A percentile compares a stretch with the other conserved stretches of the same genome.
These are phyloP conservation scores for Euglossa dilemma DNA, from an alignment of 1,140 invertebrate genomes.

Conservation along the genomic window DNA sequence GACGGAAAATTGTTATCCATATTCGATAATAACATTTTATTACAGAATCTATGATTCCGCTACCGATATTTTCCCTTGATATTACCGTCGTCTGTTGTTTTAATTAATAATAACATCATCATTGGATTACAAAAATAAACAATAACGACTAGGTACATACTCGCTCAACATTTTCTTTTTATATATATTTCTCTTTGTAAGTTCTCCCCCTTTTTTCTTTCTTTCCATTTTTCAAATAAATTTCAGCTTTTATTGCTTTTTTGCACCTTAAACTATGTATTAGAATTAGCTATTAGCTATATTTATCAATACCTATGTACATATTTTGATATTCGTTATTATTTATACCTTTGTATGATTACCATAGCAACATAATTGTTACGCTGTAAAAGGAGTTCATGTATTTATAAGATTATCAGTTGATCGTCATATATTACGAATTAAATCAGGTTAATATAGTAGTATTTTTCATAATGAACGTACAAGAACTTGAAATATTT, in stretches of 20 bases:
- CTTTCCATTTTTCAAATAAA: too few relatives aligned
- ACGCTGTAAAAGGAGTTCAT: not conserved
- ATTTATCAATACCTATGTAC: not conserved
- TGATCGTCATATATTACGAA: not conserved
- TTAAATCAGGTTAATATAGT: not conserved
- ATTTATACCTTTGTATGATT: not conserved
- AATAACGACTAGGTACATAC: too few relatives aligned
- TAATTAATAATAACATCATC: not conserved
- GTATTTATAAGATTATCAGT: not conserved
- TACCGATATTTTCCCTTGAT: not conserved
- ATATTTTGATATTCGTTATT: not conserved
- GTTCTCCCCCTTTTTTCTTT: not conserved
- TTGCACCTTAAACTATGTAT: not conserved
- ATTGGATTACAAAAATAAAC: not conserved
- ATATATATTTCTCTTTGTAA: not conserved
- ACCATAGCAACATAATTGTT: conserved; percentile 14
- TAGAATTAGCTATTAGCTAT: not conserved
- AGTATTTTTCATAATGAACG: conserved; percentile 74
- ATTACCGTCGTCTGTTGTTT: not conserved
- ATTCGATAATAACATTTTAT: not conserved
- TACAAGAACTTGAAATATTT: conserved; percentile 84
- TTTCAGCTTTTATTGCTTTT: not conserved
- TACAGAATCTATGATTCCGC: too few relatives aligned
- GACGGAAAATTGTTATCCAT: not conserved
- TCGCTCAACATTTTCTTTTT: not conserved